Evolutionary conservation across 1,140 invertebrate genomes (phyloP), one percentile per base, ranked within the genome.

Genomic region (Drosophila dunni): DNA sequence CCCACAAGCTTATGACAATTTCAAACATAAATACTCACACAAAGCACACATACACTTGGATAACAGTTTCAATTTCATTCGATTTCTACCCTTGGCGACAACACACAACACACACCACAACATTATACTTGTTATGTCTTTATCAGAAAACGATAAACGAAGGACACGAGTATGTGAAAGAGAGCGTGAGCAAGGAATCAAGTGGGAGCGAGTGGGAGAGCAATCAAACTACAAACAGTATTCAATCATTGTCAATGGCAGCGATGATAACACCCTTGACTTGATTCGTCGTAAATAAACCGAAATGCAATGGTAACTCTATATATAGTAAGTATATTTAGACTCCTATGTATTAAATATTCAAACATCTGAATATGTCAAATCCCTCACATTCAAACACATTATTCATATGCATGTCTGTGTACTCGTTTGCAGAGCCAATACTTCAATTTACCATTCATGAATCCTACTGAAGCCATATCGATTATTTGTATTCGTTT

Each of bases 221-320:
- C 79, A 78, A 88, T 89, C 72, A 83, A 74, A 82, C 20, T 66
- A 67, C 70, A 77, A 80, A 68, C 58, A 77, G 56, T 63, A 69
- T 83, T 89, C 84, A 81, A 89, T 88, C 83, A 88, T 83, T 88
- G 84, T 88, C 84, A 74, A 66, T 56, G 75, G 58, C 76, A 70
- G 67, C 34, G 54, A 38, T 68, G 45, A 54, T 70, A 58, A 48
- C 29, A 61, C 44, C 44, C 24, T 34, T 15, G 34, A 7, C 44
- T 40, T 20, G 6, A 15, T 17, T 29, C 3, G 3, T 34, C 44
- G 33, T 44, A 64, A 24, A 36, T 53, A 36, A 36, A 33, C 29
- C n/a, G 2, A 50, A 34, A 29, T 13, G 50, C 29, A 36, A 15
- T 53, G 50, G 29, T 34, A 9, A 1, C 50, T 36, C 29, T 33